A percentile compares a stretch with the other conserved stretches of the same genome.
Evolutionary conservation across 2,888 invertebrate species (phyloP).

Genomic region (Catocala sponsa): DNA sequence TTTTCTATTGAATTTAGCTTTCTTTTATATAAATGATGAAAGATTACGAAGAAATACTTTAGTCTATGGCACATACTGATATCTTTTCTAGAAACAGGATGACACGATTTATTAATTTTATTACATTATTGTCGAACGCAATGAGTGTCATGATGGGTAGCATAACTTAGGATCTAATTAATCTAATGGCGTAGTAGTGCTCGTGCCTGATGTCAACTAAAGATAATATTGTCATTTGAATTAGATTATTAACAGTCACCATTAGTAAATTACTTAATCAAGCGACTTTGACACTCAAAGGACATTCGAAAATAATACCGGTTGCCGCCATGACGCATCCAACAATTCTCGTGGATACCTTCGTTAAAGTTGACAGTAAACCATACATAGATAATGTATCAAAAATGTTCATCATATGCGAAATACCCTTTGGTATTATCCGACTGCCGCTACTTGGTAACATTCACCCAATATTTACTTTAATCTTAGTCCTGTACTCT

Average conservation of each 20-base stretch:
- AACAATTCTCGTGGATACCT: constrained; percentile 62
- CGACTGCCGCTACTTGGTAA: constrained; percentile 56
- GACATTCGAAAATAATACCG: constrained; percentile 21
- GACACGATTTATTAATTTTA: constrained; percentile 19
- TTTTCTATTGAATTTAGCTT: no score
- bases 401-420: constrained; percentile 57
- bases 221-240: constrained; percentile 41
- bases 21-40: no score
- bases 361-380: constrained; percentile 51
- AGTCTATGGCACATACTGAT: no score
- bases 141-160: constrained; percentile 17
- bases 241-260: constrained; percentile 38
- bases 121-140: constrained; percentile 5
- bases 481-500: constrained; percentile 47
- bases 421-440: constrained; percentile 57
- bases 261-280: constrained; percentile 34
- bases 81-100: neutral
- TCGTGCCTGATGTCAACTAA: constrained; percentile 26
- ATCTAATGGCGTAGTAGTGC: constrained; percentile 32
- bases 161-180: constrained; percentile 30
- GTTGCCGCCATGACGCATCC: constrained; percentile 56
- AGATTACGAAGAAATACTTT: no score
- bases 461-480: constrained; percentile 36
- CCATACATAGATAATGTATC: constrained; percentile 60
- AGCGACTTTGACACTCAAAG: constrained; percentile 5